phyloP scores from a whole-genome alignment of 2,797 vertebrate genomes.

The Pseudomugil gertrudae region DNA sequence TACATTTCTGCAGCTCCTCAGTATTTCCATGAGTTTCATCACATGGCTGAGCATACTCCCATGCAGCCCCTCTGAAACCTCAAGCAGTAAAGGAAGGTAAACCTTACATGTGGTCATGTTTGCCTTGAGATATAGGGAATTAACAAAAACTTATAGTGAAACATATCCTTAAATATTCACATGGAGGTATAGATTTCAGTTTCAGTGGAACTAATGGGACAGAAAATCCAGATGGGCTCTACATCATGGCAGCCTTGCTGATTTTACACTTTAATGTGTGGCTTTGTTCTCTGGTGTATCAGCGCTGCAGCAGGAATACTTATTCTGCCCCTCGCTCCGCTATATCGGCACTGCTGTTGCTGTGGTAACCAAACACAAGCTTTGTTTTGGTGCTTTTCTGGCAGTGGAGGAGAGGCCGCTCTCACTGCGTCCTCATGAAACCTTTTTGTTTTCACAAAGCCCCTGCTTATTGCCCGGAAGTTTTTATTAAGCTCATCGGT shows the following conservation, averaged over 20 bases:
- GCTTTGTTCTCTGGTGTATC: conserved; percentile 67
- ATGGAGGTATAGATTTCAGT: conserved; percentile 47
- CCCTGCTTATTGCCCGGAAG: background rate
- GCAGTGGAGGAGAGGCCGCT: conserved; percentile 44
- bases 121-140: conserved; percentile 45
- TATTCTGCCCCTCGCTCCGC: conserved; percentile 51
- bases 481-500: conserved; percentile 40
- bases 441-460: conserved; percentile 56
- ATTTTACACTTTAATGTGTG: conserved; percentile 61
- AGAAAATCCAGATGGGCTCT: conserved; percentile 54
- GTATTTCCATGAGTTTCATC: conserved; percentile 56
- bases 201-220: conserved; percentile 50
- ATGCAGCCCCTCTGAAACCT: conserved; percentile 8
- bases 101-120: conserved; percentile 17
- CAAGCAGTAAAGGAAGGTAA: conserved; percentile 7
- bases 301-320: conserved; percentile 63
- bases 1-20: conserved; percentile 17
- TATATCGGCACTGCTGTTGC: conserved; percentile 62
- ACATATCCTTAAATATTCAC: conserved; percentile 52
- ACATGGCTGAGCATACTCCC: conserved; percentile 30
- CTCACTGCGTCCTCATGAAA: conserved; percentile 22
- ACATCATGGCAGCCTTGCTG: conserved; percentile 49
- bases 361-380: conserved; percentile 77
- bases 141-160: conserved; percentile 49
- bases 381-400: conserved; percentile 75